These are phyloP conservation scores for Scomber colias DNA, from an alignment of 2,113 vertebrate genomes.

Conservation along the genomic window DNA sequence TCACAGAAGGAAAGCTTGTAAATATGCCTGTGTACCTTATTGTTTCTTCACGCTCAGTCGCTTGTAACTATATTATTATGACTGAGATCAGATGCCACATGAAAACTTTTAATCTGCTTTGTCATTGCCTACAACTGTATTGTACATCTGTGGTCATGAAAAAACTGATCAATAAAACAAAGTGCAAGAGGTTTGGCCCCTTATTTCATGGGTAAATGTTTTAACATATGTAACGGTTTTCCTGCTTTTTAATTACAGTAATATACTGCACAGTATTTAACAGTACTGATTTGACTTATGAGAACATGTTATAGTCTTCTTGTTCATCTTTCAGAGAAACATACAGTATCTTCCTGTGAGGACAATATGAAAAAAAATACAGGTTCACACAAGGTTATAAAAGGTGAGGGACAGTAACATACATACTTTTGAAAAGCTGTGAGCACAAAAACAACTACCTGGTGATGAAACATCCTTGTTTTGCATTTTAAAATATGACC, in stretches of 20 bases:
- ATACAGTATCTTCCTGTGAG: too few relatives aligned
- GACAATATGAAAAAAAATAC: too few relatives aligned
- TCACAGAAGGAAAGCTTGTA: conserved; percentile 78
- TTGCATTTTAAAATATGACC: not conserved
- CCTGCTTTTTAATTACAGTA: too few relatives aligned
- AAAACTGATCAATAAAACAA: conserved; percentile 78
- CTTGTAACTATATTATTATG: conserved; percentile 84
- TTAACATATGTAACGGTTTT: too few relatives aligned
- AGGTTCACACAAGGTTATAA: too few relatives aligned
- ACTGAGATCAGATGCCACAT: conserved; percentile 69
- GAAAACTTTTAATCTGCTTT: conserved; percentile 74
- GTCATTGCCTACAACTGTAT: conserved; percentile 75
- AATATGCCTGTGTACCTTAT: conserved; percentile 77
- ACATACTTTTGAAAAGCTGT: not conserved
- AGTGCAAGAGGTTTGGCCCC: conserved; percentile 22
- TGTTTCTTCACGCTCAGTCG: conserved; percentile 75
- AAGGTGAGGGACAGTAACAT: not conserved
- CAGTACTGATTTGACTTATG: not conserved
- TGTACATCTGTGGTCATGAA: conserved; percentile 78
- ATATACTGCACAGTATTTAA: not conserved
- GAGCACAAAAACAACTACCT: not conserved
- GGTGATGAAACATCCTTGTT: not conserved
- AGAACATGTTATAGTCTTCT: not conserved
- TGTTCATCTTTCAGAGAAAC: not conserved
- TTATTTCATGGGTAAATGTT: not conserved